These are phyloP conservation scores for Monopterus albus DNA, from an alignment of 2,113 vertebrate genomes.

Conservation along the genomic window DNA sequence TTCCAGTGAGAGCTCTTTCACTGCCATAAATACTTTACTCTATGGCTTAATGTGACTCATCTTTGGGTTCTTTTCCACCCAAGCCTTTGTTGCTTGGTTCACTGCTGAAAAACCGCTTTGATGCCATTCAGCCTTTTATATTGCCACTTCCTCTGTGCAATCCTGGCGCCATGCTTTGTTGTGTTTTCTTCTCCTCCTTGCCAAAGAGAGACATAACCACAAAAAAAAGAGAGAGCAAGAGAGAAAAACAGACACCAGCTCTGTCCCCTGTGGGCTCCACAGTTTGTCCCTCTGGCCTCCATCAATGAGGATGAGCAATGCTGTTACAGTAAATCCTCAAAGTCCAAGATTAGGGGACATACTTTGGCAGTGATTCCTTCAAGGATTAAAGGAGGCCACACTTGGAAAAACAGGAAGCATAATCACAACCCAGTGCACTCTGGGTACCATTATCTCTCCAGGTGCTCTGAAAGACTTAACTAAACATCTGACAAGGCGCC, in stretches of 20 bases:
- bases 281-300: constrained; percentile 50
- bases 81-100: constrained; percentile 74
- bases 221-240: too few species aligned
- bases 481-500: constrained; percentile 50
- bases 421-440: constrained; percentile 46
- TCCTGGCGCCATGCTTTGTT: constrained; percentile 75
- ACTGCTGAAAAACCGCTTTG: constrained; percentile 77
- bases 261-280: constrained; percentile 34
- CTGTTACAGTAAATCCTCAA: constrained; percentile 59
- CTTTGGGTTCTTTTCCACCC: constrained; percentile 63
- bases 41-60: constrained; percentile 72
- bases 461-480: constrained; percentile 63
- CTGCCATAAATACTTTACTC: constrained; percentile 42
- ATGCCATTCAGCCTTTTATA: constrained; percentile 83
- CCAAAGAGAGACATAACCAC: constrained; percentile 66
- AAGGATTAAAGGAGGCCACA: constrained; percentile 52
- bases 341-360: constrained; percentile 38
- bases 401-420: constrained; percentile 63
- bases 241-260: constrained; percentile 6
- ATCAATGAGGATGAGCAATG: constrained; percentile 51
- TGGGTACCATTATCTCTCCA: constrained; percentile 71
- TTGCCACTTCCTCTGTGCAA: constrained; percentile 78
- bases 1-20: constrained; percentile 34
- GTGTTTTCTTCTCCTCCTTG: constrained; percentile 66
- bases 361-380: constrained; percentile 49